phyloP scores from a whole-genome alignment of 2,797 vertebrate genomes.

The Sebastes vulpes region DNA sequence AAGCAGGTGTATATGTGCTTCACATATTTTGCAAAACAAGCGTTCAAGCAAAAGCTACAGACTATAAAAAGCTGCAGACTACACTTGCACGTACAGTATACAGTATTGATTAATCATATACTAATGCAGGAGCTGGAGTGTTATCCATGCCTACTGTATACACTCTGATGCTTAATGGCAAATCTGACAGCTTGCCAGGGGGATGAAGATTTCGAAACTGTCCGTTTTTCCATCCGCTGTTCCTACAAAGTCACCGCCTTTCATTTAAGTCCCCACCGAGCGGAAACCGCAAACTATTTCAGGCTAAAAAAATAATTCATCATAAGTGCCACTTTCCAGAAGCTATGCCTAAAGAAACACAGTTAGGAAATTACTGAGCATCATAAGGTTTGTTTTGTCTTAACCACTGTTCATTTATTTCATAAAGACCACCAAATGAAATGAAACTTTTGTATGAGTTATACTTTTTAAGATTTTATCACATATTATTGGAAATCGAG shows the following conservation, averaged over 20 bases:
- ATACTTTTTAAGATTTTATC: not conserved
- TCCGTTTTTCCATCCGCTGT: not conserved
- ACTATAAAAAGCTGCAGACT: conserved; percentile 24
- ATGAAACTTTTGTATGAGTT: not conserved
- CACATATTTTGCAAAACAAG: conserved; percentile 25
- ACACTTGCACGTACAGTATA: conserved; percentile 22
- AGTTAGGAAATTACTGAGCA: not conserved
- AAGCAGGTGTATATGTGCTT: conserved; percentile 33
- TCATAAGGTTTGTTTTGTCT: not conserved
- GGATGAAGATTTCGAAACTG: not conserved
- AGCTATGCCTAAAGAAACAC: not conserved
- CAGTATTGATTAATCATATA: conserved; percentile 17
- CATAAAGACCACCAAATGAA: conserved; percentile 2
- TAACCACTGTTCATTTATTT: not conserved
- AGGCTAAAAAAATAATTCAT: not conserved
- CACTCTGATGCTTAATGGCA: conserved; percentile 48
- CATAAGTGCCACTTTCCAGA: not conserved
- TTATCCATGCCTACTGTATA: conserved; percentile 32
- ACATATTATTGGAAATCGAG: conserved; percentile 4
- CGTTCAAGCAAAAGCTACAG: conserved; percentile 35
- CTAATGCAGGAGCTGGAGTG: conserved; percentile 29
- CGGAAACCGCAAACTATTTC: not conserved
- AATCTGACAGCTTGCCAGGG: conserved; percentile 12
- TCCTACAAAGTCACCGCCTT: not conserved
- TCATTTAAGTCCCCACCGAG: not conserved